Evolutionary conservation across 2,113 vertebrate species (phyloP), one percentile per base, ranked within the genome.

Genomic region (Oreochromis spilurus): DNA sequence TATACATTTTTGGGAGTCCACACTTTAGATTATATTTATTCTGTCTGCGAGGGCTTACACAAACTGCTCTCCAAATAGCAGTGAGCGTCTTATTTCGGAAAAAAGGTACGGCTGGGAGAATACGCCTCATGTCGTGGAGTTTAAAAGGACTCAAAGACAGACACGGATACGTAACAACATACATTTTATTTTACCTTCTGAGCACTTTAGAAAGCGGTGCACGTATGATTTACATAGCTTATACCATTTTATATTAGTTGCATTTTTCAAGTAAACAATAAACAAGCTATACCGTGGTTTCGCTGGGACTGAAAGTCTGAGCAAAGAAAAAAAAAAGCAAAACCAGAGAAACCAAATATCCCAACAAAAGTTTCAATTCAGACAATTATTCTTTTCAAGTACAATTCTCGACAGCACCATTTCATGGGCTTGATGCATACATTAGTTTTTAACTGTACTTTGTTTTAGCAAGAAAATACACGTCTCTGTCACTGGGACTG

Each of bases 1-100:
- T 95, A 92, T 92, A 94, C 84, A 96, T 95, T 93, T 96, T 95
- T 90, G 91, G 88, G 90, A 7, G 38, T 91, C 95, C 90, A 89
- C 90, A 94, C 90, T 93, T 95, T 91, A 87, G 88, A 96, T 96
- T 95, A 96, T 88, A 96, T 84, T 82, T 11, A 79, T 54, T 43
- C 55, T 82, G 86, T 87, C 79, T 88, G 70, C 84, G 50, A 38
- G 45, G 26, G 72, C 17, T 77, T 34, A 84, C 65, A 85, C 90
- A 84, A 77, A 82, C 43, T 40, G 57, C 55, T 85, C 78, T 85
- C 21, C 84, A 89, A 88, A 90, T 75, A 89, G 87, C 79, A 85
- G 57, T 26, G 52, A 24, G 10, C 10, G 13, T 62, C 53, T 86
- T 75, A 87, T 83, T 83, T 57, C 0, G 7, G 13, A 65, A 58